Conservation (phyloP, 2,888 invertebrate species). For the Cosmia trapezina region DNA sequence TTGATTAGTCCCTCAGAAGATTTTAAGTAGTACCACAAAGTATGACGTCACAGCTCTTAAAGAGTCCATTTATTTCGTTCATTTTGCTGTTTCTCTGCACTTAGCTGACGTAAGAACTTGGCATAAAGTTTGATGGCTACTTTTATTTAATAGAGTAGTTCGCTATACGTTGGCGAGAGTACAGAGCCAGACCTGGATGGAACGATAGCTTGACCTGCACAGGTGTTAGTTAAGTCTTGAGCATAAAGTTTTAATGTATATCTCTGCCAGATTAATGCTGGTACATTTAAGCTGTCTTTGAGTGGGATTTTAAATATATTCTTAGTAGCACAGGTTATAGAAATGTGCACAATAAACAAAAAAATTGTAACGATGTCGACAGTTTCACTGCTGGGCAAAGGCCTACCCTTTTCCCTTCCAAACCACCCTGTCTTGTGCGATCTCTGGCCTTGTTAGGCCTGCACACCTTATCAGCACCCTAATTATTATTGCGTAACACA, state of each 20-base stretch:
- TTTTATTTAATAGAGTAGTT: constrained; percentile 43
- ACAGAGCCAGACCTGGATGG: constrained; percentile 17
- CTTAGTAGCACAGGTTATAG: constrained; percentile 4
- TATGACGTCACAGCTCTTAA: constrained; percentile 28
- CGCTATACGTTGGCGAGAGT: constrained; percentile 23
- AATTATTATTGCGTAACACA: too few relatives aligned
- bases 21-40: constrained; percentile 43
- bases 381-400: too few relatives aligned
- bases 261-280: constrained; percentile 6
- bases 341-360: background rate
- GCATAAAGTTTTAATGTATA: constrained; percentile 29
- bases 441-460: too few relatives aligned
- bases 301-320: background rate
- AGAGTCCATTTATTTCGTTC: constrained; percentile 28
- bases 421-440: too few relatives aligned
- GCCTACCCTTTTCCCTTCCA: too few relatives aligned
- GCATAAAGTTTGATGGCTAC: constrained; percentile 40
- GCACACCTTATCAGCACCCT: too few relatives aligned
- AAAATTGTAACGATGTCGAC: background rate
- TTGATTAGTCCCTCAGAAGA: constrained; percentile 27
- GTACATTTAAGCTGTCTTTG: background rate
- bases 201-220: constrained; percentile 42
- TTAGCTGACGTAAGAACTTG: constrained; percentile 39
- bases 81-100: constrained; percentile 37
- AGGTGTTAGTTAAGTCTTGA: constrained; percentile 34